phyloP scores from a whole-genome alignment of 2,797 vertebrate genomes.

The Diplodus sargus region DNA sequence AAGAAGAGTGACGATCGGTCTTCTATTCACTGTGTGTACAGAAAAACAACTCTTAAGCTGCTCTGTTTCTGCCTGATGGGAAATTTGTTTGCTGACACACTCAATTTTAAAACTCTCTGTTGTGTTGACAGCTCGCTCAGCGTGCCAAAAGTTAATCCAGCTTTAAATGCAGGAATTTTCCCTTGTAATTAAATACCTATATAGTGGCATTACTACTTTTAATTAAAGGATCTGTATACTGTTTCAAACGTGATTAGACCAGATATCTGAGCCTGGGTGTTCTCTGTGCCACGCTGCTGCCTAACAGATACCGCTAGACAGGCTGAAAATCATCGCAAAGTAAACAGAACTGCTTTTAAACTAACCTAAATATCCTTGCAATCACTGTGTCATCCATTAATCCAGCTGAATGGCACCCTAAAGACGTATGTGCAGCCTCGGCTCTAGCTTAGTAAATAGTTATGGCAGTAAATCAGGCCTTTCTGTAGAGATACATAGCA shows the following conservation, averaged over 20 bases:
- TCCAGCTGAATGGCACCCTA: background rate
- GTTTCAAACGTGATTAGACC: slow-evolving; percentile 10
- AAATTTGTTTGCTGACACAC: background rate
- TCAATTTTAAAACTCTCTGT: background rate
- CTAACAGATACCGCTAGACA: slow-evolving; percentile 14
- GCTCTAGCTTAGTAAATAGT: slow-evolving; percentile 18
- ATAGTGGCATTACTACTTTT: background rate
- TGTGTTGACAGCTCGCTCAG: background rate
- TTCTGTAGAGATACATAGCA: slow-evolving; percentile 9
- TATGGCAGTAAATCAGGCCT: slow-evolving; percentile 31
- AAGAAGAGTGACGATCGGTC: background rate
- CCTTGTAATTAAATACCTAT: background rate
- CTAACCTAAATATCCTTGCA: slow-evolving; percentile 22
- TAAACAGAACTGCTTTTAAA: slow-evolving; percentile 46
- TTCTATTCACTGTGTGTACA: background rate
- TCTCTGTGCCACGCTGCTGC: background rate
- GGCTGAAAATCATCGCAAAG: slow-evolving; percentile 36
- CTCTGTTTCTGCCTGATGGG: background rate
- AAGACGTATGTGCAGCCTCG: slow-evolving; percentile 12
- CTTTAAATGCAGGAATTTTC: background rate
- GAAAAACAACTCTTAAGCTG: background rate
- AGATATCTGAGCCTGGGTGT: slow-evolving; percentile 16
- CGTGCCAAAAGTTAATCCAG: background rate
- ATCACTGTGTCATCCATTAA: slow-evolving; percentile 13
- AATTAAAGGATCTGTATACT: background rate